Percentiles rank a stretch among this genome's conserved stretches.
Conservation (phyloP, 1,140 invertebrate genomes). For the Teleopsis dalmanni region DNA sequence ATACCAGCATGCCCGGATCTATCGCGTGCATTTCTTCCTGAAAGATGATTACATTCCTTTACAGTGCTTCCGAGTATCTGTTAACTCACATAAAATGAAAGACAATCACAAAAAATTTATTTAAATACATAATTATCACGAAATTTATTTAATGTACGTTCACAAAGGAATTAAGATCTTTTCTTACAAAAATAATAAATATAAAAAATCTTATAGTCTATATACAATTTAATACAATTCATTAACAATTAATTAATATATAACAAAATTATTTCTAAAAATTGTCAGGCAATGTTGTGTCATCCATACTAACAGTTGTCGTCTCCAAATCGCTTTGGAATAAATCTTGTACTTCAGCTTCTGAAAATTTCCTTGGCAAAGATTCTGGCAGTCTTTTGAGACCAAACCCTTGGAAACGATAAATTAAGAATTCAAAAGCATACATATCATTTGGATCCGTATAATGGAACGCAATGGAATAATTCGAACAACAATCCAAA, state of each 20-base stretch:
- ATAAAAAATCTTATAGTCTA: background rate
- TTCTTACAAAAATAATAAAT: too few species aligned
- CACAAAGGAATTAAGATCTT: too few species aligned
- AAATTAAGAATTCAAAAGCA: slow-evolving; percentile 90
- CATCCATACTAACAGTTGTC: slow-evolving; percentile 22
- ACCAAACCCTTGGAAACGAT: slow-evolving; percentile 88
- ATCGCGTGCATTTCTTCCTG: too few species aligned
- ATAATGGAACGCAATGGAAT: slow-evolving; percentile 94
- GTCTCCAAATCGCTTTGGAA: slow-evolving; percentile 22
- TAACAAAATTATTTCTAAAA: slow-evolving; percentile 16
- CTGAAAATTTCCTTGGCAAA: slow-evolving; percentile 6
- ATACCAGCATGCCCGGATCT: too few species aligned
- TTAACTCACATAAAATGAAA: too few species aligned
- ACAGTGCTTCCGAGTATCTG: too few species aligned
- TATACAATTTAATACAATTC: too few species aligned
- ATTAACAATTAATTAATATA: background rate
- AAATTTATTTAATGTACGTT: too few species aligned
- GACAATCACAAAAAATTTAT: too few species aligned
- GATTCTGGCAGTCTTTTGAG: slow-evolving; percentile 23
- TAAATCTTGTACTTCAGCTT: slow-evolving; percentile 14
- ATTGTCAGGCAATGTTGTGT: slow-evolving; percentile 21
- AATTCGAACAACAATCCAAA: slow-evolving; percentile 90
- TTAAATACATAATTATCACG: too few species aligned
- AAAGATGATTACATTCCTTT: too few species aligned
- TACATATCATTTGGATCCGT: slow-evolving; percentile 91